A percentile compares a stretch with the other conserved stretches of the same genome.
phyloP scores from a whole-genome alignment of 1,140 invertebrate genomes.

The Cyclargus thomasi region DNA sequence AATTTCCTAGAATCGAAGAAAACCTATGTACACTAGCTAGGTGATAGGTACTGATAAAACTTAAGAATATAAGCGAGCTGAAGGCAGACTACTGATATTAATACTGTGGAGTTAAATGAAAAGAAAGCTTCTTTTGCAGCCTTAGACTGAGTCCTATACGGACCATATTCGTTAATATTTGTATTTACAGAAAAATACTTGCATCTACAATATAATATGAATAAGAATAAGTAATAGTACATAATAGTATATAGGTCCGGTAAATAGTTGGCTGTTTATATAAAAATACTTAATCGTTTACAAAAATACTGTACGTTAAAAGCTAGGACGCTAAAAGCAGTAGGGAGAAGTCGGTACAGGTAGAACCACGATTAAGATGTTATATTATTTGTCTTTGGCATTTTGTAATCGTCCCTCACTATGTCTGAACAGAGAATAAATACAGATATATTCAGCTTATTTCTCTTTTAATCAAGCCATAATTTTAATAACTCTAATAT shows the following conservation, averaged over 20 bases:
- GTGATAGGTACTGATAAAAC: not conserved
- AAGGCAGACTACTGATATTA: not conserved
- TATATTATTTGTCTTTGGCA: not conserved
- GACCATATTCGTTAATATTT: not conserved
- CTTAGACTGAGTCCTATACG: not conserved
- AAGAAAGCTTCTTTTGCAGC: too few species aligned
- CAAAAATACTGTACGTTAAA: constrained; percentile 12
- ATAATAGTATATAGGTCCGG: not conserved
- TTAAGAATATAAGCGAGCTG: not conserved
- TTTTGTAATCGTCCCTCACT: not conserved
- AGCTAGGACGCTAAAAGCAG: not conserved
- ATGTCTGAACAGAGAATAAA: not conserved
- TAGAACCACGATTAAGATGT: too few species aligned
- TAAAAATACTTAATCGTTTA: constrained; percentile 14
- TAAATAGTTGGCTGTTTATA: not conserved
- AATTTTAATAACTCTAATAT: not conserved
- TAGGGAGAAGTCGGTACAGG: not conserved
- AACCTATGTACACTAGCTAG: not conserved
- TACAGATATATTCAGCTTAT: not conserved
- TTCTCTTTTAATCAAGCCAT: not conserved
- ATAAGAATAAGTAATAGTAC: not conserved
- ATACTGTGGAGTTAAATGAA: not conserved
- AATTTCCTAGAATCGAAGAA: not conserved
- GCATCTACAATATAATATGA: not conserved
- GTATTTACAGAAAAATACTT: not conserved